Conservation (phyloP, 2,888 invertebrate species). For the Notocelia uddmanniana region DNA sequence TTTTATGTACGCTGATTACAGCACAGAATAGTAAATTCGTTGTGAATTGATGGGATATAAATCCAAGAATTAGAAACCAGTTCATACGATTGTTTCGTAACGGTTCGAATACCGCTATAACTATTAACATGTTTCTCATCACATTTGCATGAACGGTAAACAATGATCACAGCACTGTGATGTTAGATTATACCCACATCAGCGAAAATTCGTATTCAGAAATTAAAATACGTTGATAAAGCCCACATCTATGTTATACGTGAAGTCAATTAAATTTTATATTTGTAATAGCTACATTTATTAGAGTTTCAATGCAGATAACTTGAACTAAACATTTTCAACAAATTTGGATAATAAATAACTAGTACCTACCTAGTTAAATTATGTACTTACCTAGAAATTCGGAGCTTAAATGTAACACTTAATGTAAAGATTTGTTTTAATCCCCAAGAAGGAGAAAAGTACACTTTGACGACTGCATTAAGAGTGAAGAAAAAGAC, state of each 20-base stretch:
- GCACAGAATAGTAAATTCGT: background rate
- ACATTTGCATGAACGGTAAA: conserved; percentile 41
- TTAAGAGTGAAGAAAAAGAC: no score
- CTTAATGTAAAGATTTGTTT: background rate
- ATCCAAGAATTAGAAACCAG: conserved; percentile 7
- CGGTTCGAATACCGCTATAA: conserved; percentile 48
- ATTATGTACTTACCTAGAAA: background rate
- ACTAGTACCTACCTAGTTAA: background rate
- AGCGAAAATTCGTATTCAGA: background rate
- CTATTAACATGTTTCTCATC: conserved; percentile 68
- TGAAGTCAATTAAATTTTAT: background rate
- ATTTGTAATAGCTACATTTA: no score
- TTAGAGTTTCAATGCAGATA: background rate
- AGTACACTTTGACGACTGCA: background rate
- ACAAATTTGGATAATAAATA: background rate
- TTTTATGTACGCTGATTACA: no score
- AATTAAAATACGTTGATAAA: conserved; percentile 5
- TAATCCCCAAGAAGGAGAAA: background rate
- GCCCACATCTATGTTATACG: conserved; percentile 14
- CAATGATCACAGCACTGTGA: conserved; percentile 26
- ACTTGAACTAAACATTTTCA: background rate
- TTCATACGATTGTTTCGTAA: conserved; percentile 20
- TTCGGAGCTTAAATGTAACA: background rate
- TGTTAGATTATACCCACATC: conserved; percentile 32
- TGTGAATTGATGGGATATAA: conserved; percentile 8